Percentiles rank a stretch among this genome's conserved stretches.
phyloP scores from a whole-genome alignment of 2,888 invertebrate species.

The Hipparchia sbordonii region DNA sequence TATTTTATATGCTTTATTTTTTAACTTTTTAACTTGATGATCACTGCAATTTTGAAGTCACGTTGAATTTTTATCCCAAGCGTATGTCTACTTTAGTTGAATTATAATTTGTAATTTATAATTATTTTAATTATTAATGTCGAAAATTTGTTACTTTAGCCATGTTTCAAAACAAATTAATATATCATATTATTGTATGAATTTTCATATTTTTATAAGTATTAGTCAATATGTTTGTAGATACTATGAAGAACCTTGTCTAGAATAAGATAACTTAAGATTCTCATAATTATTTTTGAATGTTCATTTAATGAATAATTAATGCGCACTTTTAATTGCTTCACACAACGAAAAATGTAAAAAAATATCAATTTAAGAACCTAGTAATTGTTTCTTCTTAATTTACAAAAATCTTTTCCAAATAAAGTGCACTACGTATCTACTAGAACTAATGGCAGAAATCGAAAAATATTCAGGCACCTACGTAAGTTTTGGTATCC shows the following conservation, averaged over 20 bases:
- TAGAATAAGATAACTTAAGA: not conserved
- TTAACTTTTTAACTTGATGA: too few relatives aligned
- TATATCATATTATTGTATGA: not conserved
- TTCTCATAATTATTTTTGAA: not conserved
- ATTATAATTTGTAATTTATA: not conserved
- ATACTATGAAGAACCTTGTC: not conserved
- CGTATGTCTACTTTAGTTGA: not conserved
- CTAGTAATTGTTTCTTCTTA: not conserved
- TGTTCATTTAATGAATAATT: not conserved
- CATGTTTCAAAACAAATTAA: not conserved
- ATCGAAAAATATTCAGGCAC: too few relatives aligned
- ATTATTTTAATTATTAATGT: not conserved
- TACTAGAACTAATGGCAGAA: too few relatives aligned
- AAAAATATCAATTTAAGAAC: not conserved
- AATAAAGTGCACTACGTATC: not conserved
- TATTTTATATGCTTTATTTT: too few relatives aligned
- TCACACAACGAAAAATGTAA: not conserved
- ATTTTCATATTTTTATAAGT: not conserved
- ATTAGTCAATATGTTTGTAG: not conserved
- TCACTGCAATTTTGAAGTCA: too few relatives aligned
- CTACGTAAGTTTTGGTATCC: too few relatives aligned
- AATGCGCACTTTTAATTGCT: not conserved
- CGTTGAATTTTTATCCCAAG: too few relatives aligned
- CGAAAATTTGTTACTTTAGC: not conserved
- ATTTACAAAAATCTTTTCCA: not conserved